Percentiles rank a stretch among this genome's conserved stretches.
phyloP scores from a whole-genome alignment of 2,888 invertebrate genomes.

The Drosophila kuntzei region DNA sequence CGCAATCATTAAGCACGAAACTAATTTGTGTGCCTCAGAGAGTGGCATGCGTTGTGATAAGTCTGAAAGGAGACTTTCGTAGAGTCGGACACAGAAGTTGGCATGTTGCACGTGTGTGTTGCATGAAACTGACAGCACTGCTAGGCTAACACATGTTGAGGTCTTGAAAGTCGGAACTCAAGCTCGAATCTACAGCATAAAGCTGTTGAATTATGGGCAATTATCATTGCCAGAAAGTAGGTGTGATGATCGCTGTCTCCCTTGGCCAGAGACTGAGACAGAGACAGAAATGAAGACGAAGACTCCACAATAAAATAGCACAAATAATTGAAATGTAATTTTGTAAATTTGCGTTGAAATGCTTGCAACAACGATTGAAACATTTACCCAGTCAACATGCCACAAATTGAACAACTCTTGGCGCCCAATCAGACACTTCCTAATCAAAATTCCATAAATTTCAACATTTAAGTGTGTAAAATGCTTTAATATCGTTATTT shows the following conservation, averaged over 20 bases:
- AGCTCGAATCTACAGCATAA: conserved; percentile 60
- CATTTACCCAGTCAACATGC: conserved; percentile 40
- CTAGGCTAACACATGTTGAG: conserved; percentile 31
- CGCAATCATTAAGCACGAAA: conserved; percentile 79
- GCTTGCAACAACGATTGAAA: conserved; percentile 51
- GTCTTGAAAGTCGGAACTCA: conserved; percentile 41
- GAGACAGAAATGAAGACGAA: conserved; percentile 8
- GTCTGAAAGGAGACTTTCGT: conserved; percentile 24
- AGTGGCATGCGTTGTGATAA: conserved; percentile 58
- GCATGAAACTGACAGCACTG: conserved; percentile 34
- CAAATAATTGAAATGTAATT: conserved; percentile 79
- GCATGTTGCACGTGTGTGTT: conserved; percentile 77
- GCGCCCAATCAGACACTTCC: conserved; percentile 33
- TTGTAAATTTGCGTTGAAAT: conserved; percentile 51
- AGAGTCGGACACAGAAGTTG: conserved; percentile 49
- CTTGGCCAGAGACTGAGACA: conserved; percentile 20
- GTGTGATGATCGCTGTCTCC: conserved; percentile 72
- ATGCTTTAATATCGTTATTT: conserved; percentile 11
- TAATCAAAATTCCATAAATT: conserved; percentile 74
- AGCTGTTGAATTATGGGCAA: conserved; percentile 79
- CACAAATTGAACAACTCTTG: conserved; percentile 29
- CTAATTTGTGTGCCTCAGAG: conserved; percentile 69
- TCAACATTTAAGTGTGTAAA: conserved; percentile 47
- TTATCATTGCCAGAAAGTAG: conserved; percentile 76
- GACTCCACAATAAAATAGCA: conserved; percentile 67